Evolutionary conservation across 2,113 vertebrate genomes (phyloP).

Genomic region (Carettochelys insculpta): DNA sequence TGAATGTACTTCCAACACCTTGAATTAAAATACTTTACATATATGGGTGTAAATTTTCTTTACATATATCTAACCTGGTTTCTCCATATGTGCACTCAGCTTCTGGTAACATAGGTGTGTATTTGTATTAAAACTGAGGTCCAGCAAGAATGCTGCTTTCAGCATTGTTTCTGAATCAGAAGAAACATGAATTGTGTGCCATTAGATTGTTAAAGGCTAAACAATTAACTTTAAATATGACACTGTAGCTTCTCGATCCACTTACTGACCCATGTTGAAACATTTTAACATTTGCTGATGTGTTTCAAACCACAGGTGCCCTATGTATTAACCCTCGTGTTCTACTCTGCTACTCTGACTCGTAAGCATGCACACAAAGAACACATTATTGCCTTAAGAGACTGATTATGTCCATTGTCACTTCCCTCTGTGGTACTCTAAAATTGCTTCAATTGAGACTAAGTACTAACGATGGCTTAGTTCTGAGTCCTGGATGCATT

Average conservation of each 20-base stretch:
- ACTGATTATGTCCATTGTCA: slow-evolving; percentile 60
- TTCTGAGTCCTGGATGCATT: background rate
- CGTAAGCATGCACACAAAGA: slow-evolving; percentile 43
- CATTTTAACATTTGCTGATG: slow-evolving; percentile 27
- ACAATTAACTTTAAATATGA: slow-evolving; percentile 62
- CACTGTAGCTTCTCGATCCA: slow-evolving; percentile 52
- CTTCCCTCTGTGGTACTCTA: background rate
- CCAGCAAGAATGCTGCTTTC: background rate
- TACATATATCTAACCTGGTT: background rate
- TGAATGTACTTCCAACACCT: background rate
- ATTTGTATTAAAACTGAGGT: background rate
- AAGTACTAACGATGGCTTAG: slow-evolving; percentile 46
- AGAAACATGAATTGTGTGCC: background rate
- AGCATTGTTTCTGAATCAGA: slow-evolving; percentile 32
- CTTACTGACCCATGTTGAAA: slow-evolving; percentile 51
- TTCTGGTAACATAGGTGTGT: background rate
- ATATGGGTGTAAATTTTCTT: background rate
- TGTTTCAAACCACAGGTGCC: slow-evolving; percentile 46
- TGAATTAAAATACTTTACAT: accelerated
- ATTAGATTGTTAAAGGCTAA: slow-evolving; percentile 49
- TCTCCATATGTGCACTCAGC: background rate
- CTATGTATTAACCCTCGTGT: background rate
- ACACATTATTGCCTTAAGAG: slow-evolving; percentile 32
- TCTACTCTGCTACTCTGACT: slow-evolving; percentile 48
- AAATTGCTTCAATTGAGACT: slow-evolving; percentile 65